These are phyloP conservation scores for Brachypalpus laphriformis DNA, from an alignment of 2,888 invertebrate genomes.

Conservation along the genomic window DNA sequence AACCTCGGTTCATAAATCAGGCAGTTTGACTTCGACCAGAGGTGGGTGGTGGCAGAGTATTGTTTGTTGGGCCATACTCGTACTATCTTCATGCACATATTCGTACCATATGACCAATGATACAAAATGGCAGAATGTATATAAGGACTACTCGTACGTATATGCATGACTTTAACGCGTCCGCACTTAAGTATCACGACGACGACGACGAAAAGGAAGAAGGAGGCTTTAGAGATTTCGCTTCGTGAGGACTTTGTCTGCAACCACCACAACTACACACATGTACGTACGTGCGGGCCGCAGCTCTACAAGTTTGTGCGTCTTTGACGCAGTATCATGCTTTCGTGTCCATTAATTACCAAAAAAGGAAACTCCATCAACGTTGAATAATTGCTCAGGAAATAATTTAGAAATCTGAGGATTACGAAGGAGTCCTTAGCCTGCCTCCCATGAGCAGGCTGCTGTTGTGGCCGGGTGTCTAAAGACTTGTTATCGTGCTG, in stretches of 20 bases:
- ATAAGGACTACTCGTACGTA: conserved; percentile 26
- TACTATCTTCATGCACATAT: background rate
- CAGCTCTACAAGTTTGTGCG: conserved; percentile 17
- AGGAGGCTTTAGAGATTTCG: background rate
- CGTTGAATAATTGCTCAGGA: conserved; percentile 68
- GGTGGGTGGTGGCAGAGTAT: background rate
- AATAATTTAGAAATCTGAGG: conserved; percentile 69
- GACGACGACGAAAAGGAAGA: background rate
- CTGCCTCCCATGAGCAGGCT: background rate
- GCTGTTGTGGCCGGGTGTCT: background rate
- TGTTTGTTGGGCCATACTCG: background rate
- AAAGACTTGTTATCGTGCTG: conserved; percentile 37
- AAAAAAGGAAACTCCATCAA: conserved; percentile 57
- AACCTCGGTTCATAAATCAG: conserved; percentile 61
- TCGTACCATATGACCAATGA: conserved; percentile 18
- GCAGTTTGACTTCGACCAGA: conserved; percentile 22
- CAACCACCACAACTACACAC: background rate
- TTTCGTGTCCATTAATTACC: conserved; percentile 58
- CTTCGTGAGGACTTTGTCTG: background rate
- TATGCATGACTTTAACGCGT: conserved; percentile 17
- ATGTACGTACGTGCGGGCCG: background rate
- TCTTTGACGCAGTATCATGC: conserved; percentile 39
- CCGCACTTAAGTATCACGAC: conserved; percentile 12
- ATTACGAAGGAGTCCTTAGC: conserved; percentile 39
- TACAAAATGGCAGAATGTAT: conserved; percentile 49